phyloP scores from a whole-genome alignment of 2,888 invertebrate genomes.

The Tetramorium bicarinatum region DNA sequence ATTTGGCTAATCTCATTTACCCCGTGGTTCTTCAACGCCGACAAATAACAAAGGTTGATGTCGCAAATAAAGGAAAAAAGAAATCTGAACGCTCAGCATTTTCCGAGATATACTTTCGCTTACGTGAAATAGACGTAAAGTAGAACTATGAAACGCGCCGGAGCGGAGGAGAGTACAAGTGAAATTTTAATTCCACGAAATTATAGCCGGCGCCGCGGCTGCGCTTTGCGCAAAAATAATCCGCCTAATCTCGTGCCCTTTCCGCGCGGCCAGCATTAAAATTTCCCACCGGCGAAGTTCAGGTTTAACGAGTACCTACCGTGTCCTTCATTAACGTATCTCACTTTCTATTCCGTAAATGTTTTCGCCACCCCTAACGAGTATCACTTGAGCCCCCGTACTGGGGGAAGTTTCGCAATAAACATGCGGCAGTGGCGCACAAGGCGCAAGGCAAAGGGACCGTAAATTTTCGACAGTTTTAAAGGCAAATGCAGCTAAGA shows the following conservation, averaged over 20 bases:
- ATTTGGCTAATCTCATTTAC: constrained; percentile 17
- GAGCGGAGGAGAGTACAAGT: background rate
- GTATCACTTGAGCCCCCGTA: constrained; percentile 11
- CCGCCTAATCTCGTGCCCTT: constrained; percentile 40
- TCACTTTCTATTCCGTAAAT: constrained; percentile 56
- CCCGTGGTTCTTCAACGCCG: background rate
- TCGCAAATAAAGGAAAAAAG: background rate
- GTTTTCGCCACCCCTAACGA: constrained; percentile 40
- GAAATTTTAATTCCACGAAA: constrained; percentile 36
- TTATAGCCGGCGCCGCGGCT: constrained; percentile 14
- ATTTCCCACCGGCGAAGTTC: constrained; percentile 33
- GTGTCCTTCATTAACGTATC: constrained; percentile 50
- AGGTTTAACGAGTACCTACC: constrained; percentile 43
- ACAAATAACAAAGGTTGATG: background rate
- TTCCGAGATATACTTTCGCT: background rate
- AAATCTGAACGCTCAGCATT: background rate
- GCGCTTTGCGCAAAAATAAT: constrained; percentile 46
- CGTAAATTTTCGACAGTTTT: constrained; percentile 69
- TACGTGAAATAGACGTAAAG: background rate
- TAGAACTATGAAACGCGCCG: background rate
- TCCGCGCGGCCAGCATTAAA: constrained; percentile 30
- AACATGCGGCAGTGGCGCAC: constrained; percentile 39
- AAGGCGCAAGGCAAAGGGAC: constrained; percentile 46
- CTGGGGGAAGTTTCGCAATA: constrained; percentile 65
- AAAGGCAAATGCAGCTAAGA: constrained; percentile 63